Percentiles rank a stretch among this genome's conserved stretches.
Evolutionary conservation across 2,797 vertebrate species (phyloP).

Genomic region (Chelidonichthys spinosus): DNA sequence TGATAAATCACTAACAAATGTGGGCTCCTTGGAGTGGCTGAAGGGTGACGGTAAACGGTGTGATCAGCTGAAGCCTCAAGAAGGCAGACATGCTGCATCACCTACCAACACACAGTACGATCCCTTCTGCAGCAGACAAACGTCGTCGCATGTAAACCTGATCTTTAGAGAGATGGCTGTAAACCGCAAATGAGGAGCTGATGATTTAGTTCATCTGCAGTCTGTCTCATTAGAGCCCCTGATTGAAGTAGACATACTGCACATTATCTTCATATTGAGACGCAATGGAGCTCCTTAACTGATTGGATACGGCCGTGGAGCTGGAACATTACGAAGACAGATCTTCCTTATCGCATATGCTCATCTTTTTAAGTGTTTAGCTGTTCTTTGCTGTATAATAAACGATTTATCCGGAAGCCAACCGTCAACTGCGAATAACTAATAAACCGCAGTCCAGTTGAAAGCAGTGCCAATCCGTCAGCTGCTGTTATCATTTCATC

Average conservation of each 20-base stretch:
- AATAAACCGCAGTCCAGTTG: conserved; percentile 5
- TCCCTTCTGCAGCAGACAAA: conserved; percentile 22
- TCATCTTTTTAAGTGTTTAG: not conserved
- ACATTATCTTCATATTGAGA: not conserved
- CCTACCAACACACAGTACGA: not conserved
- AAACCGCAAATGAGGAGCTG: not conserved
- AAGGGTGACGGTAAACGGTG: not conserved
- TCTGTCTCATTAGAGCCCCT: not conserved
- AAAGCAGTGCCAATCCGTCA: not conserved
- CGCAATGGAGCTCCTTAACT: not conserved
- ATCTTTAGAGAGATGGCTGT: conserved; percentile 7
- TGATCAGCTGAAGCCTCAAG: conserved; percentile 20
- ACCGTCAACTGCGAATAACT: conserved; percentile 1
- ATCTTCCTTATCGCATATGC: not conserved
- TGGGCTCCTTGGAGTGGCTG: not conserved
- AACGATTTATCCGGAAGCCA: conserved; percentile 7
- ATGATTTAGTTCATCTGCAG: conserved; percentile 14
- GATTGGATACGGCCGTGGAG: not conserved
- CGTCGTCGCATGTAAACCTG: conserved; percentile 1
- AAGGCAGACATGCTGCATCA: conserved; percentile 24
- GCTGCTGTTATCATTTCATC: not conserved
- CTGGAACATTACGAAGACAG: not conserved
- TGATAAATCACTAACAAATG: conserved; percentile 8
- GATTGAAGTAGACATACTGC: not conserved
- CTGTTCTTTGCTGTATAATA: not conserved